Conservation (phyloP, 2,113 vertebrate genomes). For the Hemichromis elongatus region DNA sequence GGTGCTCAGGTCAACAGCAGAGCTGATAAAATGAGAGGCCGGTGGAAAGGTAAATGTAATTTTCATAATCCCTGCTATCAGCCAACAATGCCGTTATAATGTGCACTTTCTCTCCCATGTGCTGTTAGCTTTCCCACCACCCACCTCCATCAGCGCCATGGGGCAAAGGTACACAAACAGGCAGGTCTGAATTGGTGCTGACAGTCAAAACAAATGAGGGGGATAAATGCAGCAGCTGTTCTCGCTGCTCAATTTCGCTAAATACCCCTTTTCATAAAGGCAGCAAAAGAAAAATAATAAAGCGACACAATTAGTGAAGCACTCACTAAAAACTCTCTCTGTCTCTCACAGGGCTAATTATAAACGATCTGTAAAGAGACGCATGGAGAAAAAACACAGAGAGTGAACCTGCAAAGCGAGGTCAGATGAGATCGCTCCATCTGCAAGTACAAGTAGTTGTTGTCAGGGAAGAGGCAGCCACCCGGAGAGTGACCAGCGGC, state of each 20-base stretch:
- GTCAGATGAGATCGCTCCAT: constrained; percentile 27
- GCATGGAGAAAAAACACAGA: constrained; percentile 17
- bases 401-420: constrained; percentile 22
- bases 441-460: constrained; percentile 11
- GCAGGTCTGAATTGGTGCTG: constrained; percentile 18
- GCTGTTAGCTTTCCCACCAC: constrained; percentile 24
- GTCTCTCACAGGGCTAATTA: constrained; percentile 56
- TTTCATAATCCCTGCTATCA: background rate
- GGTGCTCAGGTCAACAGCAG: background rate
- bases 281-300: constrained; percentile 38
- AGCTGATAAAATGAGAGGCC: background rate
- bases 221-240: constrained; percentile 53
- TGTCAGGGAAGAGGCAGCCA: background rate
- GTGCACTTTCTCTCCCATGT: background rate
- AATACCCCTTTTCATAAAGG: constrained; percentile 49
- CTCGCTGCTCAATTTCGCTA: constrained; percentile 27
- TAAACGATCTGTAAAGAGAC: constrained; percentile 30
- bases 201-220: constrained; percentile 51
- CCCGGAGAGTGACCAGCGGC: background rate
- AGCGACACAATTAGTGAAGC: constrained; percentile 54
- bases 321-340: constrained; percentile 14
- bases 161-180: constrained; percentile 48
- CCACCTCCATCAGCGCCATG: constrained; percentile 16
- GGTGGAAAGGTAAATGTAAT: background rate
- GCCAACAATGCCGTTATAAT: background rate